phyloP scores from a whole-genome alignment of 2,888 invertebrate species.

The Theretra japonica region DNA sequence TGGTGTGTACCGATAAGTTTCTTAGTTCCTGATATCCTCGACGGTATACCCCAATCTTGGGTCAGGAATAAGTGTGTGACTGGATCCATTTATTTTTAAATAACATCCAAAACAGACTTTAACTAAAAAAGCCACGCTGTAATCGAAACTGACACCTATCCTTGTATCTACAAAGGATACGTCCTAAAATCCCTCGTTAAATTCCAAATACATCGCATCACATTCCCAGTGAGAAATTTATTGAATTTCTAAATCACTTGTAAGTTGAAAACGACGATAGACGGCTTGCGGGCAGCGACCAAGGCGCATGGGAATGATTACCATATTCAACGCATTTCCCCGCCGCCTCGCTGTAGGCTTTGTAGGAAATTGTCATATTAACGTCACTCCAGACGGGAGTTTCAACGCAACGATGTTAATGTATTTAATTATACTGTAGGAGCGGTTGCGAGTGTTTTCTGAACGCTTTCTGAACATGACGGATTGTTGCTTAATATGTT shows the following conservation, averaged over 20 bases:
- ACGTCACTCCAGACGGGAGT: constrained; percentile 73
- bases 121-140: too few species aligned
- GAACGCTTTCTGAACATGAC: neutral
- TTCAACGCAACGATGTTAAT: constrained; percentile 73
- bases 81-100: too few species aligned
- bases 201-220: constrained; percentile 25
- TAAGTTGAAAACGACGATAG: constrained; percentile 66
- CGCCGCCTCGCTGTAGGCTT: constrained; percentile 64
- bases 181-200: constrained; percentile 9
- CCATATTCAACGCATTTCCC: constrained; percentile 79
- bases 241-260: constrained; percentile 51
- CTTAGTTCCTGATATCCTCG: too few species aligned
- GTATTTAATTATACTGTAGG: constrained; percentile 71
- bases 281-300: constrained; percentile 53
- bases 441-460: constrained; percentile 45
- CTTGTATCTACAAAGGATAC: neutral
- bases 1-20: too few species aligned
- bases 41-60: too few species aligned
- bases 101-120: too few species aligned
- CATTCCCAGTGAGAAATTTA: constrained; percentile 28
- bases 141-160: too few species aligned
- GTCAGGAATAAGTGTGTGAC: too few species aligned
- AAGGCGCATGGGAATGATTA: constrained; percentile 75
- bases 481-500: neutral
- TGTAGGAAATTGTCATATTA: constrained; percentile 81